Evolutionary conservation across 2,113 vertebrate species (phyloP).

Genomic region (Microcebus tavaratra): DNA sequence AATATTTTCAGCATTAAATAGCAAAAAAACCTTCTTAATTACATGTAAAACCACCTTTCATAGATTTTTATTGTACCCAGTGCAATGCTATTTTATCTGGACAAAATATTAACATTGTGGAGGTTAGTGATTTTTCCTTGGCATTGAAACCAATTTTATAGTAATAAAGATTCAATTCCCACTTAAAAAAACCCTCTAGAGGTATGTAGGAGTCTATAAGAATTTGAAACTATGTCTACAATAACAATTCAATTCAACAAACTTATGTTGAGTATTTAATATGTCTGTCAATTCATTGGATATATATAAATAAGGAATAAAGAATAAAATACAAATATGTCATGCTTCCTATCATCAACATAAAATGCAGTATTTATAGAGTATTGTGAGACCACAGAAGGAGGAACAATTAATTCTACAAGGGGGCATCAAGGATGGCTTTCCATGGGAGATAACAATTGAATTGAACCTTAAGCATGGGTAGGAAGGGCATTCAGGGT

Average conservation of each 20-base stretch:
- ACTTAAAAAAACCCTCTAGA: neutral
- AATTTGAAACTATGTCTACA: neutral
- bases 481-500: neutral
- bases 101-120: neutral
- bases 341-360: neutral
- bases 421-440: neutral
- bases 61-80: neutral
- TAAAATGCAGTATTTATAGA: neutral
- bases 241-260: slow-evolving; percentile 11
- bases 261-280: neutral
- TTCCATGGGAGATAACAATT: neutral
- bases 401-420: neutral
- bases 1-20: slow-evolving; percentile 38
- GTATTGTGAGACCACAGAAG: neutral
- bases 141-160: slow-evolving; percentile 35
- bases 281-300: neutral
- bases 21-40: neutral
- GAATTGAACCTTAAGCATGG: neutral
- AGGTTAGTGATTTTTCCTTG: slow-evolving; percentile 13
- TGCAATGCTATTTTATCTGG: slow-evolving; percentile 15
- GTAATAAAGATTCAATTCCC: neutral
- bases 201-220: neutral
- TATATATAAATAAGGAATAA: slow-evolving; percentile 5
- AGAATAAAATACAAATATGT: neutral
- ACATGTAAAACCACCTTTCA: neutral